Percentiles rank a stretch among this genome's conserved stretches.
phyloP scores from a whole-genome alignment of 2,113 vertebrate species.

The Diadophis punctatus region DNA sequence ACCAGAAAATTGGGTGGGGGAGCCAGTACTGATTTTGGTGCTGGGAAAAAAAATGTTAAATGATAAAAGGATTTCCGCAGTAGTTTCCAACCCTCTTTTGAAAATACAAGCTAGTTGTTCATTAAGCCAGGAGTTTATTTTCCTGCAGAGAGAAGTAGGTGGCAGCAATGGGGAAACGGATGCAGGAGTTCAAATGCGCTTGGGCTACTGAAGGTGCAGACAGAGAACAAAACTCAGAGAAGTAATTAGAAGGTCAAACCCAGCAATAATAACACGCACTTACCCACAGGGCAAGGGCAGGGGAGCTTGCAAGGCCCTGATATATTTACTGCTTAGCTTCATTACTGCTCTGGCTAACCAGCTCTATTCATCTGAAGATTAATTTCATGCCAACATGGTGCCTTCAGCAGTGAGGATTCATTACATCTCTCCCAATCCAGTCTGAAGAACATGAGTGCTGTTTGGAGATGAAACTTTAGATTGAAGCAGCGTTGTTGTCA shows the following conservation, averaged over 20 bases:
- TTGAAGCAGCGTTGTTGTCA: neutral
- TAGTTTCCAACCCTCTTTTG: constrained; percentile 33
- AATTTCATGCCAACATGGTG: constrained; percentile 35
- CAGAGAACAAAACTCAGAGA: constrained; percentile 52
- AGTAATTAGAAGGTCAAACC: constrained; percentile 63
- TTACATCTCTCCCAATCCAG: constrained; percentile 41
- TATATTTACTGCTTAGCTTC: constrained; percentile 33
- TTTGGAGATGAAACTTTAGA: constrained; percentile 44
- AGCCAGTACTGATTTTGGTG: constrained; percentile 27
- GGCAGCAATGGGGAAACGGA: neutral
- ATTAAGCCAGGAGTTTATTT: constrained; percentile 58
- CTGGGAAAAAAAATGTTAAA: constrained; percentile 42
- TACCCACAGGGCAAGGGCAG: neutral
- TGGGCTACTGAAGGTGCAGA: constrained; percentile 27
- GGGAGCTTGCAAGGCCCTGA: constrained; percentile 18
- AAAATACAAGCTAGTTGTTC: constrained; percentile 46
- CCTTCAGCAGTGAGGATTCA: constrained; percentile 35
- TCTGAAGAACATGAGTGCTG: constrained; percentile 36
- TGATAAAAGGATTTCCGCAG: constrained; percentile 27
- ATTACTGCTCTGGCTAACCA: constrained; percentile 34
- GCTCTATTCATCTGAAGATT: constrained; percentile 25
- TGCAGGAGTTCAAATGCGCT: constrained; percentile 48
- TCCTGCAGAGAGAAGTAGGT: constrained; percentile 13
- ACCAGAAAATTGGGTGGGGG: neutral
- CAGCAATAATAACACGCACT: constrained; percentile 35